These are phyloP conservation scores for Acleris holmiana DNA, from an alignment of 2,888 invertebrate species.

Conservation along the genomic window DNA sequence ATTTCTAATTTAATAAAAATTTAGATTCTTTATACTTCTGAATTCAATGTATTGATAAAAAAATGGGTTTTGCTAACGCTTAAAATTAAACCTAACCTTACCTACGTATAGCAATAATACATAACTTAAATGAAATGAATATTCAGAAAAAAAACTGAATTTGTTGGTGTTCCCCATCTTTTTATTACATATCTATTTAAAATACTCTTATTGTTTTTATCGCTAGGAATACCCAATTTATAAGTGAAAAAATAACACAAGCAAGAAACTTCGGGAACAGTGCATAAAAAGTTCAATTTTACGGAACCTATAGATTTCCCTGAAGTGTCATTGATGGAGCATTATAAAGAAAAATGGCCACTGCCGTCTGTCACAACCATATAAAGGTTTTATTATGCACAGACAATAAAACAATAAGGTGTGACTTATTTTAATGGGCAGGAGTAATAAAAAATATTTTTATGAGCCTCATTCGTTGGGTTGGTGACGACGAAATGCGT, in stretches of 20 bases:
- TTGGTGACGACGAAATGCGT: slow-evolving; percentile 11
- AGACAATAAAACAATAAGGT: slow-evolving; percentile 39
- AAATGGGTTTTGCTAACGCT: no score
- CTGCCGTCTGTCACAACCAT: slow-evolving; percentile 25
- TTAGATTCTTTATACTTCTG: no score
- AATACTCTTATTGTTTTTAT: background rate
- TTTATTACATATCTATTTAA: no score
- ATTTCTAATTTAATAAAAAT: no score
- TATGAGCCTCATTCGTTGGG: slow-evolving; percentile 15
- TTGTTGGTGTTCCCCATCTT: no score
- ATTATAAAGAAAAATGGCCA: slow-evolving; percentile 29
- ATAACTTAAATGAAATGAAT: no score
- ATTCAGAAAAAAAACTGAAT: no score
- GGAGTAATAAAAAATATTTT: slow-evolving; percentile 33
- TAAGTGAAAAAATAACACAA: slow-evolving; percentile 6
- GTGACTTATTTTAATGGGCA: slow-evolving; percentile 34
- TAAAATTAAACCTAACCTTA: no score
- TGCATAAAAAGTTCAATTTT: slow-evolving; percentile 28
- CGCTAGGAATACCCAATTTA: background rate
- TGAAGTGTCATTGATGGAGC: slow-evolving; percentile 31
- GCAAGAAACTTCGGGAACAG: slow-evolving; percentile 8
- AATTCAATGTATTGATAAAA: no score
- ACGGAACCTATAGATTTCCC: slow-evolving; percentile 33
- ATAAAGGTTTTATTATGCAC: slow-evolving; percentile 37
- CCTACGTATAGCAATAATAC: no score